Evolutionary conservation across 2,113 vertebrate genomes (phyloP), one percentile per base, ranked within the genome.

Genomic region (Oncorhynchus tshawytscha): DNA sequence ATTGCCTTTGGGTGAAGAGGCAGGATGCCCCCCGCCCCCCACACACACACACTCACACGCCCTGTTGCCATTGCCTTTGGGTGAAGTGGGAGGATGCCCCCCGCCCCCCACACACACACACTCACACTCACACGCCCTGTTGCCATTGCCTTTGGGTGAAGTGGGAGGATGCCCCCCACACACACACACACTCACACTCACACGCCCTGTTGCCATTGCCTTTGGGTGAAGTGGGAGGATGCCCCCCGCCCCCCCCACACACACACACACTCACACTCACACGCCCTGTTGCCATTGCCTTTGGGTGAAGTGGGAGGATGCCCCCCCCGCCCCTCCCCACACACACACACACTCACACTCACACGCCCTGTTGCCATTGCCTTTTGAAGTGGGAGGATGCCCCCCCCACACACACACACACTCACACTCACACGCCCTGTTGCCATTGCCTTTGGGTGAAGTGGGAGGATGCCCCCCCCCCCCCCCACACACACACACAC

Each of bases 61-160:
- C 31, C 16, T 73, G 25, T 67, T 65, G 67, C 24, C 54, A 76
- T 59, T 73, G 54, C 20, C 25, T 74, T 68, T 24, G 27, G 68
- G 72, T 27, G 64, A 67, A 54, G 68, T 27, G 22, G 67, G 39
- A 11, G 39, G 29, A 15, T 62, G 71, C n/a, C n/a, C n/a, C n/a
- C n/a, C n/a, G n/a, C n/a, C n/a, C n/a, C n/a, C n/a, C n/a, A n/a
- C n/a, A n/a, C n/a, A n/a, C n/a, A n/a, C n/a, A n/a, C n/a, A 65
- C 18, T 70, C 29, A 76, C 69, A 15, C 4, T 2, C 6, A 24
- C 54, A 18, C 16, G 57, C 18, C 31, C 16, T 73, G 25, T 67
- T 65, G 67, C 24, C 54, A 76, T 59, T 73, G 54, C 20, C 25
- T 74, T 68, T 24, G 27, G 68, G 72, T 27, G 64, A 67, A 54